Conservation (phyloP, 2,888 invertebrate genomes). For the Theretra japonica region DNA sequence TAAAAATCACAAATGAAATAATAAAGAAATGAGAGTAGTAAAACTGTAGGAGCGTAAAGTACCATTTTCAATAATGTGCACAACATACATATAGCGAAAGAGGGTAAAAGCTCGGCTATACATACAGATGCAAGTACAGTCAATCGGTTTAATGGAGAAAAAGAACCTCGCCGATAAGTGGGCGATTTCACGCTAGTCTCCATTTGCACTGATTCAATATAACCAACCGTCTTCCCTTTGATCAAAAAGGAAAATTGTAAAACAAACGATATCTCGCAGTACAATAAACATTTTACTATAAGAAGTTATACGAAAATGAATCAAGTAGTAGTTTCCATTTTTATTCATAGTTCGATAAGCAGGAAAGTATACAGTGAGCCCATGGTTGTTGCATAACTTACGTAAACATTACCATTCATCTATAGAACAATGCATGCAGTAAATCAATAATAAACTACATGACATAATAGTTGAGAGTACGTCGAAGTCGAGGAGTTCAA, state of each 20-base stretch:
- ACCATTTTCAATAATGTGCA: neutral
- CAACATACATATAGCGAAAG: neutral
- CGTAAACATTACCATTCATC: conserved; percentile 10
- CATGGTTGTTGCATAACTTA: conserved; percentile 9
- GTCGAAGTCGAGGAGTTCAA: conserved; percentile 46
- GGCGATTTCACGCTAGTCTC: conserved; percentile 9
- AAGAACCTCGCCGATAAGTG: conserved; percentile 5
- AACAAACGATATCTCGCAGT: neutral
- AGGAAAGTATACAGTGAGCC: neutral
- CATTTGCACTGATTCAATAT: conserved; percentile 28
- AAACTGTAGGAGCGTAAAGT: neutral
- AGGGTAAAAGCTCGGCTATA: neutral
- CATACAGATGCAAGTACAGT: conserved; percentile 11
- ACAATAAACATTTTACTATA: neutral
- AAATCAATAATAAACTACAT: conserved; percentile 42
- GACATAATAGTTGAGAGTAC: conserved; percentile 45
- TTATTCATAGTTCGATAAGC: neutral
- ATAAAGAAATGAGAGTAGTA: neutral
- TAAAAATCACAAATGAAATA: neutral
- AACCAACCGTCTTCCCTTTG: neutral
- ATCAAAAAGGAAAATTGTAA: neutral
- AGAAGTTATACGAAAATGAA: neutral
- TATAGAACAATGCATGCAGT: conserved; percentile 19
- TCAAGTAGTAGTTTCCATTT: neutral
- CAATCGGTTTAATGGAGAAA: conserved; percentile 21